Evolutionary conservation across 2,797 vertebrate genomes (phyloP).

Genomic region (Epinephelus malabaricus): DNA sequence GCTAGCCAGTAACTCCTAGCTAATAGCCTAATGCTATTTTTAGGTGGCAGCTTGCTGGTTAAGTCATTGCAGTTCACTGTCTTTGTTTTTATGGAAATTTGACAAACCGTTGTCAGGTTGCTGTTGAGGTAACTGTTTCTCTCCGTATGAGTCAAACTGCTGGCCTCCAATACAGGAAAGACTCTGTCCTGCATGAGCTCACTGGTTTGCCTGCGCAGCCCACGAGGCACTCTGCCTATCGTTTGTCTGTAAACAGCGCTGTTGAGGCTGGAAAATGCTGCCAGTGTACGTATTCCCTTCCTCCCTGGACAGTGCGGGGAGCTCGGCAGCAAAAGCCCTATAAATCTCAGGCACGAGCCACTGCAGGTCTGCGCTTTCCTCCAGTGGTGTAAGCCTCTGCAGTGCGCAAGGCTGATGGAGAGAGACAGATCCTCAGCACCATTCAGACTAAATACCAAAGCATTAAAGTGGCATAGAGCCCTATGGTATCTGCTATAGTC

Average conservation of each 20-base stretch:
- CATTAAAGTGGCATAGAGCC: constrained; percentile 19
- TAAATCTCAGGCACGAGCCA: constrained; percentile 78
- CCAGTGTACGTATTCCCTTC: constrained; percentile 20
- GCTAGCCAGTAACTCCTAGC: background rate
- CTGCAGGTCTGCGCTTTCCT: constrained; percentile 75
- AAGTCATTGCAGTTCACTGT: background rate
- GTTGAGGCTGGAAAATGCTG: constrained; percentile 43
- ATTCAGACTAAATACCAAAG: constrained; percentile 32
- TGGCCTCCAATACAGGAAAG: constrained; percentile 34
- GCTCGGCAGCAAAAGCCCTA: constrained; percentile 67
- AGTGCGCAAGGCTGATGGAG: constrained; percentile 73
- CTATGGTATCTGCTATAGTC: constrained; percentile 7
- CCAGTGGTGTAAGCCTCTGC: constrained; percentile 69
- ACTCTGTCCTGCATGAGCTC: constrained; percentile 45
- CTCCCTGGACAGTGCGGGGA: constrained; percentile 42
- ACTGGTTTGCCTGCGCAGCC: constrained; percentile 17
- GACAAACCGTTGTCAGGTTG: constrained; percentile 36
- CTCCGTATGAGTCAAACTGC: constrained; percentile 27
- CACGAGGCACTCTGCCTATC: constrained; percentile 21
- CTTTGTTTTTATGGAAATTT: constrained; percentile 28
- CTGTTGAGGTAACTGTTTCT: constrained; percentile 31
- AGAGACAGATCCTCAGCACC: constrained; percentile 42
- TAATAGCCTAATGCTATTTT: background rate
- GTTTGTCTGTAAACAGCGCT: constrained; percentile 45
- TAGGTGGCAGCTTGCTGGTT: background rate